Base-by-base conservation (phyloP, 2,113 vertebrate species). In the Salminus brasiliensis region DNA sequence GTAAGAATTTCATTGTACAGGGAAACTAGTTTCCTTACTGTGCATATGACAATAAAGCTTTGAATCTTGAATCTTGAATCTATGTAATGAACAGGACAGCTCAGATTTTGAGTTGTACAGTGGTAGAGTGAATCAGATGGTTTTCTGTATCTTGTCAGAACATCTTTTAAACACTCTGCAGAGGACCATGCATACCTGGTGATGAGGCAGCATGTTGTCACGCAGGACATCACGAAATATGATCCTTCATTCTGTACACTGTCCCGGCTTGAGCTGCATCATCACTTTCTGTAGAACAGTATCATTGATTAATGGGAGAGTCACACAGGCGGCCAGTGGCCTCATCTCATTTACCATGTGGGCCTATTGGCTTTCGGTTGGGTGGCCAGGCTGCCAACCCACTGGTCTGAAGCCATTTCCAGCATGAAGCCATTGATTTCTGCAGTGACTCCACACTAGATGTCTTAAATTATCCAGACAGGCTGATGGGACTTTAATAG, bases 381-480 rank as follows among this genome's bases (percentile, higher is more conserved):
- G 45, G 34, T 32, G 66, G 23, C 63, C 60, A 66, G 43, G 21
- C 53, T 21, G 6, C 59, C 52, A 63, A 45, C 63, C 67, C 12
- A 8, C 36, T 57, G 75, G 36, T 68, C 60, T 62, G 36, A 27
- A 7, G 12, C 32, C 39, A 71, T 68, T 63, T 63, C 73, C 45
- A 36, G 32, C 7, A 71, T 63, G 32, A 11, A 10, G 49, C 66
- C 49, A 74, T 74, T 78, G 84, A 80, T 82, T 76, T 79, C 32
- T 74, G 57, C 68, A 75, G 67, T 76, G 65, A 76, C 67, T 82
- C 41, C 72, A 76, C 47, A 57, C 39, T 55, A 68, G 60, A 75
- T 25, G 49, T 47, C 25, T 59, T 72, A 78, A 78, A 67, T 69
- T 70, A 72, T 63, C 41, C 18, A 66, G 43, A 78, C 66, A 74